These are phyloP conservation scores for Phanerotoma sp. DNA, from an alignment of 2,888 invertebrate genomes.

Conservation along the genomic window DNA sequence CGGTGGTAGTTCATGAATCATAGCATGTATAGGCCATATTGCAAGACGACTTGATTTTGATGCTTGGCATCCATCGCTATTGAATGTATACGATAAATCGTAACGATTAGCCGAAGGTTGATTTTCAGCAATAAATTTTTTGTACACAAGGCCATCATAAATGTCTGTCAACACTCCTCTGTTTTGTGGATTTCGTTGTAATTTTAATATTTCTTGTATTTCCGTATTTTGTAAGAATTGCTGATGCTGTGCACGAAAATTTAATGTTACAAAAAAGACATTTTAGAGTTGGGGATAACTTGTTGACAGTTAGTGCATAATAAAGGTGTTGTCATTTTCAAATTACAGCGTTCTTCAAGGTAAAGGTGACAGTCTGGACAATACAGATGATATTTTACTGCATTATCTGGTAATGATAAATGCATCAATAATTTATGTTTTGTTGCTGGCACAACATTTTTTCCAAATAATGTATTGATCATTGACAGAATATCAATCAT, in stretches of 20 bases:
- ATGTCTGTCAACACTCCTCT: background rate
- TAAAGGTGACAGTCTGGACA: background rate
- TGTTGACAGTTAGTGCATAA: no score
- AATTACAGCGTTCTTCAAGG: no score
- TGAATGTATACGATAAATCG: conserved; percentile 18
- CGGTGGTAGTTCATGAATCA: conserved; percentile 21
- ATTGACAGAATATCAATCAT: background rate
- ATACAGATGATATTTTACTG: background rate
- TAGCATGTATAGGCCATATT: no score
- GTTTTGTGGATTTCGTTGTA: background rate
- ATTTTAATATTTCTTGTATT: background rate
- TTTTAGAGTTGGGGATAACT: no score
- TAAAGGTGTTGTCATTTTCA: no score
- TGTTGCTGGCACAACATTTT: background rate
- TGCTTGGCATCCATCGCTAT: conserved; percentile 17
- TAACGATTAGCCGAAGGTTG: background rate
- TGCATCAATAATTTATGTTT: background rate
- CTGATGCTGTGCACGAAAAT: no score
- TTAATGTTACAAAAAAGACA: no score
- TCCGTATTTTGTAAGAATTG: background rate
- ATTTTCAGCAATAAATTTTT: background rate
- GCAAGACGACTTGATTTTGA: conserved; percentile 11
- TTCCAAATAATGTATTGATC: background rate
- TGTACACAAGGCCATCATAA: background rate
- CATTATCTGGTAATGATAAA: background rate